A percentile compares a stretch with the other conserved stretches of the same genome.
These are phyloP conservation scores for Leucophenga montana DNA, from an alignment of 2,888 invertebrate genomes.

Conservation along the genomic window DNA sequence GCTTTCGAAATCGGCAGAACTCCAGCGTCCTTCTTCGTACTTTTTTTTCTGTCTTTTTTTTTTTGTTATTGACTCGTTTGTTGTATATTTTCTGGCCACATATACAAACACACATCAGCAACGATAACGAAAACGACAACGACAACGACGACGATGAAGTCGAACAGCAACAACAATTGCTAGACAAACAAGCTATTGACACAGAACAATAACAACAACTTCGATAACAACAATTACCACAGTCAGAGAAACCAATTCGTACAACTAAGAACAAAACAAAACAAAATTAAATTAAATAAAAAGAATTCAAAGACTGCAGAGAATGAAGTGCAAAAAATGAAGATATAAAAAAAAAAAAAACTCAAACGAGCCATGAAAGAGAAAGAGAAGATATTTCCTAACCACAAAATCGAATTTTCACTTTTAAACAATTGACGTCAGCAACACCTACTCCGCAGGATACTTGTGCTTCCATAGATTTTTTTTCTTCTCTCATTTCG, in stretches of 20 bases:
- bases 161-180: conserved; percentile 33
- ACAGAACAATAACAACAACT: conserved; percentile 50
- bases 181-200: conserved; percentile 50
- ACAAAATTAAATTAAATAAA: conserved; percentile 46
- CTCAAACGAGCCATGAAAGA: conserved; percentile 36
- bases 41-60: conserved; percentile 29
- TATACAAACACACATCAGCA: conserved; percentile 41
- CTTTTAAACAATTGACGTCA: conserved; percentile 66
- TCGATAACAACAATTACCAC: not conserved
- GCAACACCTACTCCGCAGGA: conserved; percentile 40
- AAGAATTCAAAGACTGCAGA: conserved; percentile 34
- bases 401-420: conserved; percentile 70
- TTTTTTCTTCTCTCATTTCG: not conserved
- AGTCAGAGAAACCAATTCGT: too few species aligned
- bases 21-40: not conserved
- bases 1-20: conserved; percentile 10
- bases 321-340: conserved; percentile 22
- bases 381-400: conserved; percentile 45
- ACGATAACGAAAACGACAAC: conserved; percentile 5
- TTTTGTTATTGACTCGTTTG: conserved; percentile 42
- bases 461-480: conserved; percentile 2
- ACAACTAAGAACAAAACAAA: conserved; percentile 37
- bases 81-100: conserved; percentile 51
- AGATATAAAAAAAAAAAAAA: conserved; percentile 52
- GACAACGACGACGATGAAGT: not conserved